A percentile compares a stretch with the other conserved stretches of the same genome.
Conservation (phyloP, 1,140 invertebrate genomes). For the Anoplophora glabripennis region DNA sequence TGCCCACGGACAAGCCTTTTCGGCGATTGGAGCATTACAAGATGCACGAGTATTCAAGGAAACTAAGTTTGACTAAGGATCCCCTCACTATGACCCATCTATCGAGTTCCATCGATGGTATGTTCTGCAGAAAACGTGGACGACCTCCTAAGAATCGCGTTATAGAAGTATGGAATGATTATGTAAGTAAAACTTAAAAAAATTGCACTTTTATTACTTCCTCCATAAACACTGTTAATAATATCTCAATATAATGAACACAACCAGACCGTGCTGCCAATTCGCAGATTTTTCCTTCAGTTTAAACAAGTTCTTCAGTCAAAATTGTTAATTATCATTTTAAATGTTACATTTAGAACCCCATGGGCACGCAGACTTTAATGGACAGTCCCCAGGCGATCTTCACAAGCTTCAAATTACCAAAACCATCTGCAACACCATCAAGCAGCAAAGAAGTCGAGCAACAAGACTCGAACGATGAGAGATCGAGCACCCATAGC, state of each 20-base stretch:
- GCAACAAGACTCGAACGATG: conserved; percentile 40
- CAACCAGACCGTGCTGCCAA: no score
- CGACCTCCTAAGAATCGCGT: conserved; percentile 88
- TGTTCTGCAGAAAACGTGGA: conserved; percentile 87
- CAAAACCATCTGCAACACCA: conserved; percentile 63
- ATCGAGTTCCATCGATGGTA: conserved; percentile 75
- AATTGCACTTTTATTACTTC: no score
- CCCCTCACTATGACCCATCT: conserved; percentile 62
- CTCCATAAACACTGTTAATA: no score
- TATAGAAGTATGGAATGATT: conserved; percentile 85
- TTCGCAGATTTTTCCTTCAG: no score
- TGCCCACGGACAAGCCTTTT: conserved; percentile 81
- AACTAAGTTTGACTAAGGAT: conserved; percentile 55
- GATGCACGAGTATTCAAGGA: conserved; percentile 69
- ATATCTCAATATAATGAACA: no score
- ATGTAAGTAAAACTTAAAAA: conserved; percentile 61
- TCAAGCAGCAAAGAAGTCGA: conserved; percentile 52
- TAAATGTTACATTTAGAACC: conserved; percentile 24
- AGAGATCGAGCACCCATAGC: conserved; percentile 38
- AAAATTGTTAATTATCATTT: not conserved
- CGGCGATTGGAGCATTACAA: conserved; percentile 85
- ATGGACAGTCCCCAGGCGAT: conserved; percentile 80
- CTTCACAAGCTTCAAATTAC: conserved; percentile 89
- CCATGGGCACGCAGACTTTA: conserved; percentile 53
- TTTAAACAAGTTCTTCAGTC: no score